Conservation (phyloP, 2,797 vertebrate genomes). For the Melanotaenia parkinsoni region DNA sequence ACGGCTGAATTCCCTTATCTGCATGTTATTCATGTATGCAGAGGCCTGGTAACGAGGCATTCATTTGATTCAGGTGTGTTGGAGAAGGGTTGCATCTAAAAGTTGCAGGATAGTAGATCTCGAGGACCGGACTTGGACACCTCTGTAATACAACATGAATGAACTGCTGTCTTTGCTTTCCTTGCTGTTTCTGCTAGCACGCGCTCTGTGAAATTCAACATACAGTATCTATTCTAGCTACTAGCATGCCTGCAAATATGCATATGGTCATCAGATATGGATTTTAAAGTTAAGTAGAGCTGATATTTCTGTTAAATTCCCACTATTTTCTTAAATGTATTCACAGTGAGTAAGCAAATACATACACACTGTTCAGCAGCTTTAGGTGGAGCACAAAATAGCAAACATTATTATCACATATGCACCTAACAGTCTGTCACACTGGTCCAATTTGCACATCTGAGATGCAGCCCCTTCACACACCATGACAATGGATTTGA, state of each 20-base stretch:
- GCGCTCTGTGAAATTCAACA: background rate
- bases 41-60: no score
- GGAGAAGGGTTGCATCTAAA: no score
- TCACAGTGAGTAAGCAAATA: background rate
- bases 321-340: background rate
- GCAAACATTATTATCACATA: slow-evolving; percentile 20
- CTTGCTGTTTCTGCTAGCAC: no score
- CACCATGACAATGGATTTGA: slow-evolving; percentile 3
- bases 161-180: no score
- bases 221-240: background rate
- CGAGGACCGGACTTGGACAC: no score
- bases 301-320: background rate
- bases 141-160: no score
- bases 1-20: no score
- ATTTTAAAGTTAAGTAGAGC: background rate
- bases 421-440: slow-evolving; percentile 1
- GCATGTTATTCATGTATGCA: no score
- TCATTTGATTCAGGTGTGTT: no score
- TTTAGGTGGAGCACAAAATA: slow-evolving; percentile 13
- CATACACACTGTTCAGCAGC: background rate
- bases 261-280: background rate
- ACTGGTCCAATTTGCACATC: slow-evolving; percentile 41
- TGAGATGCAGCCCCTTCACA: slow-evolving; percentile 1
- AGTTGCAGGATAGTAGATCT: no score
- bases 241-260: background rate